Conservation (phyloP, 2,797 vertebrate genomes). For the Lycodopsis pacificus region DNA sequence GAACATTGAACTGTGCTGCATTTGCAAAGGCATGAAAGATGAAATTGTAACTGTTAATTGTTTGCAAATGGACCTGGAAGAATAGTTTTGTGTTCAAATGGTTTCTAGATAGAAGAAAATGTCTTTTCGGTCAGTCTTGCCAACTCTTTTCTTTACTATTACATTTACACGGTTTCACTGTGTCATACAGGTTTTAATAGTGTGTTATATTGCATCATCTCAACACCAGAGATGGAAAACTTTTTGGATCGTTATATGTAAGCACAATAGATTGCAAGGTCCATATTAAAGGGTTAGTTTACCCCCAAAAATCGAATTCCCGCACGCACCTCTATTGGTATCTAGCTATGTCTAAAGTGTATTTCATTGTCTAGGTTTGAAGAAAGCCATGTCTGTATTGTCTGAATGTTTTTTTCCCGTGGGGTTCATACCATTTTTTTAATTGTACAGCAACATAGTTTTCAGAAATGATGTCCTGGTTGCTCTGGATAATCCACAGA, state of each 20-base stretch:
- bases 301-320: not conserved
- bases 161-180: slow-evolving; percentile 15
- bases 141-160: slow-evolving; percentile 1
- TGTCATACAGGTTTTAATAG: not conserved
- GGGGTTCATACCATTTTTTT: not conserved
- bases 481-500: slow-evolving; percentile 8
- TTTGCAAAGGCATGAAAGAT: slow-evolving; percentile 4
- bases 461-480: not conserved
- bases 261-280: not conserved
- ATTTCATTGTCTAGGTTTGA: not conserved
- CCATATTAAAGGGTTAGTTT: not conserved
- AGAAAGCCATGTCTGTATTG: not conserved
- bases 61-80: not conserved
- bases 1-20: slow-evolving; percentile 10
- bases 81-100: not conserved
- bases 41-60: slow-evolving; percentile 7
- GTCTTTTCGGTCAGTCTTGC: not conserved
- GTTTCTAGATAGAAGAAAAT: not conserved
- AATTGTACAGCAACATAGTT: not conserved
- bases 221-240: not conserved
- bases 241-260: not conserved
- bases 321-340: not conserved
- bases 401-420: not conserved
- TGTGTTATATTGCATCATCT: not conserved
- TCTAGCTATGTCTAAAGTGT: not conserved